Evolutionary conservation across 1,140 invertebrate species (phyloP), one percentile per base, ranked within the genome.

Genomic region (Sogatella furcifera): DNA sequence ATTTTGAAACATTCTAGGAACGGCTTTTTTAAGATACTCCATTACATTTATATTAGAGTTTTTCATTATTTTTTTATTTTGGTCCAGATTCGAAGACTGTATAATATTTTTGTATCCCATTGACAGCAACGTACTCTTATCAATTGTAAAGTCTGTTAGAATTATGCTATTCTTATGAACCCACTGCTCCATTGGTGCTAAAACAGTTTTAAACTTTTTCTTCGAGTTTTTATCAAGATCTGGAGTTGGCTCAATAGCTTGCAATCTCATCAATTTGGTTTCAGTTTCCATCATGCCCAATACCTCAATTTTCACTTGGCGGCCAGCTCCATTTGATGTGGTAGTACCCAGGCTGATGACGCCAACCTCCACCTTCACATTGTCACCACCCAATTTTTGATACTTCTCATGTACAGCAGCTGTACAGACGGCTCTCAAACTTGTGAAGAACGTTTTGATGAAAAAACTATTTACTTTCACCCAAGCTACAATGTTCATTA

Each of bases 291-390:
- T 76, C 15, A 92, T 82, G 14, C 89, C 90, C 5, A 94, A 74
- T 21, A 94, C 89, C 74, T 94, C 89, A 8, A 93, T 89, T 73
- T 92, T 90, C 0, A 92, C 86, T 70, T 91, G 87, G 52, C 88
- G 78, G 64, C 87, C 81, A 44, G 84, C 82, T 9, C 89, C 88
- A 72, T 90, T 88, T 62, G 89, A 85, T 1, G 88, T 88, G 0
- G 88, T 91, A 0, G 90, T 92, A 0, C 90, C 90, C 15, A 92
- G 73, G 31, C 88, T 92, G 57, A 92, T 92, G 1, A 94, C 88
- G 13, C 90, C 90, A 5, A 93, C 82, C 73, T 88, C 84, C 0
- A 88, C 80, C 67, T 79, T 80, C 63, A 80, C 80, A 0, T 78
- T 77, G 0, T 75, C 64, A 0, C 88, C 88, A 11, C 89, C 89